These are phyloP conservation scores for Campoletis raptor DNA, from an alignment of 2,888 invertebrate species.

Conservation along the genomic window DNA sequence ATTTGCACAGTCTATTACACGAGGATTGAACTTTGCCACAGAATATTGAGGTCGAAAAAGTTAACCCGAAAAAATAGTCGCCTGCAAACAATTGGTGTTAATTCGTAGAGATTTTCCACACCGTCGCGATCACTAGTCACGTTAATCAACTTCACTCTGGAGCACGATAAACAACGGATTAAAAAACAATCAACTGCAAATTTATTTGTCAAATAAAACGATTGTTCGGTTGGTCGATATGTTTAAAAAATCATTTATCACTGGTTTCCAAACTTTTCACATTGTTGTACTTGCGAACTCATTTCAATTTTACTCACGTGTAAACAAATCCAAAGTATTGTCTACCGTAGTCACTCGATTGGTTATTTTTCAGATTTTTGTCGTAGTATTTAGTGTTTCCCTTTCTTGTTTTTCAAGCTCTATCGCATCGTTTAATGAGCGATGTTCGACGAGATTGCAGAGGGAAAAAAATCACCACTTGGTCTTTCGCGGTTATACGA, in stretches of 20 bases:
- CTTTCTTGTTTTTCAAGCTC: not conserved
- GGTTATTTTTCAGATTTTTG: not conserved
- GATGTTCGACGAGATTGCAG: not conserved
- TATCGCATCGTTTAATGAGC: not conserved
- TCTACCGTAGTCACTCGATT: not conserved
- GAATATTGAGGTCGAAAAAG: conserved; percentile 2
- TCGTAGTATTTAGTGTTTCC: no score
- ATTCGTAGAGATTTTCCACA: conserved; percentile 13
- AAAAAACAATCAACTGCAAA: not conserved
- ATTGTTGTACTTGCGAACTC: not conserved
- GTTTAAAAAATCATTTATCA: not conserved
- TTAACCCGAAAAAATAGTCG: not conserved
- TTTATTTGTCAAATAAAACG: conserved; percentile 23
- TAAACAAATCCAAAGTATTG: conserved; percentile 9
- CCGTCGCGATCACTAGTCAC: not conserved
- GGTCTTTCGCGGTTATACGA: conserved; percentile 3
- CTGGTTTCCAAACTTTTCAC: not conserved
- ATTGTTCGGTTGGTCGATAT: not conserved
- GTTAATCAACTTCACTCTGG: conserved; percentile 31
- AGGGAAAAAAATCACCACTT: not conserved
- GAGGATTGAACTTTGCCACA: not conserved
- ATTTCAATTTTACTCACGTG: not conserved
- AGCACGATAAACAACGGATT: not conserved
- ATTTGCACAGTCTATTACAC: not conserved
- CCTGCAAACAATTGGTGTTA: not conserved